phyloP scores from a whole-genome alignment of 1,140 invertebrate species.

The Heliconius nattereri region DNA sequence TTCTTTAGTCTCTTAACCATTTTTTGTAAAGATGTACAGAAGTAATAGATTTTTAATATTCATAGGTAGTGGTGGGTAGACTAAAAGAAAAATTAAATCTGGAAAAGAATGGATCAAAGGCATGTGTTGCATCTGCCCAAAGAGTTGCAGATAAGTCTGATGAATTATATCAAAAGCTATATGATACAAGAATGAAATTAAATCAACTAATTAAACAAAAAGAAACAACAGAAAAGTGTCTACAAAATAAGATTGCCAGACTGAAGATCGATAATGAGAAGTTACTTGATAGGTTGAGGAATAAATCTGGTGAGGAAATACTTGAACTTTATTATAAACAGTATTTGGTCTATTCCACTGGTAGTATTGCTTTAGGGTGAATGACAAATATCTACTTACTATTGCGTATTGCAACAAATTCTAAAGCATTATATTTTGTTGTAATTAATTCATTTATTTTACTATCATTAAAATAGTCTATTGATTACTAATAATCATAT shows the following conservation, averaged over 20 bases:
- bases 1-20: neutral
- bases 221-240: slow-evolving; percentile 58
- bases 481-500: too few relatives aligned
- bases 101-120: slow-evolving; percentile 70
- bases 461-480: too few relatives aligned
- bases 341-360: neutral
- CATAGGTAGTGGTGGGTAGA: slow-evolving; percentile 35
- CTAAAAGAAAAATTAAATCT: slow-evolving; percentile 62
- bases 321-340: neutral
- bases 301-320: slow-evolving; percentile 55
- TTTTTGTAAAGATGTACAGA: neutral
- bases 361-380: too few relatives aligned
- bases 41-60: neutral
- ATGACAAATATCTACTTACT: too few relatives aligned
- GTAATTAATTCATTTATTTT: too few relatives aligned
- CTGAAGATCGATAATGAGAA: slow-evolving; percentile 68
- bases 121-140: slow-evolving; percentile 71
- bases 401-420: too few relatives aligned
- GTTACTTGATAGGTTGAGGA: slow-evolving; percentile 58
- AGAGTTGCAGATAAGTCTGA: slow-evolving; percentile 66
- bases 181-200: slow-evolving; percentile 58
- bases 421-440: too few relatives aligned
- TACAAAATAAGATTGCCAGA: slow-evolving; percentile 63
- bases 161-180: slow-evolving; percentile 57
- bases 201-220: slow-evolving; percentile 67